These are phyloP conservation scores for Chaitophorus viminalis DNA, from an alignment of 2,888 invertebrate genomes.

Conservation along the genomic window DNA sequence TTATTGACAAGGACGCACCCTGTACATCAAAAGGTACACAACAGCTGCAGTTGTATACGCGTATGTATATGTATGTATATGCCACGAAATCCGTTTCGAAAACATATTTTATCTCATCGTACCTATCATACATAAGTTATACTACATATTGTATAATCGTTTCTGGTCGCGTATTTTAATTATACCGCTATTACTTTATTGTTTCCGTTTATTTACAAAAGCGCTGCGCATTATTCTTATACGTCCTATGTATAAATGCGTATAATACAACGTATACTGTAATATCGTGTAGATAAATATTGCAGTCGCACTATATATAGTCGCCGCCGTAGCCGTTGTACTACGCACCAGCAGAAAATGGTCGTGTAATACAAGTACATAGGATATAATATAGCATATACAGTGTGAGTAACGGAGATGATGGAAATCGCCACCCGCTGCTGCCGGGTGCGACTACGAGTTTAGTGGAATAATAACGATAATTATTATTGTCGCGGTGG, in stretches of 20 bases:
- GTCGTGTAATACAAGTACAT: conserved; percentile 56
- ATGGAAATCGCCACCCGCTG: conserved; percentile 43
- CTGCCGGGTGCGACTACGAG: conserved; percentile 50
- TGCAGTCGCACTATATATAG: too few relatives aligned
- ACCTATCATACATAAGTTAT: too few relatives aligned
- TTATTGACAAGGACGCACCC: too few relatives aligned
- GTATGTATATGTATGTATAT: too few relatives aligned
- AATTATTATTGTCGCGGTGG: conserved; percentile 47
- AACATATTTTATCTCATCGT: background rate
- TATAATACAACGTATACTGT: background rate
- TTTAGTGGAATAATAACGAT: conserved; percentile 58
- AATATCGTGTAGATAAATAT: too few relatives aligned
- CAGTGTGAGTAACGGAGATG: background rate
- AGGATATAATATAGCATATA: too few relatives aligned
- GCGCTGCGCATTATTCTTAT: background rate
- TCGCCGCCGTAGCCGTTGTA: background rate
- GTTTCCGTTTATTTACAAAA: background rate
- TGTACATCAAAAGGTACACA: too few relatives aligned
- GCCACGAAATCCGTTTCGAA: too few relatives aligned
- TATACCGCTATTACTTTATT: background rate
- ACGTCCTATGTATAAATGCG: too few relatives aligned
- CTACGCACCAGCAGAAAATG: conserved; percentile 29
- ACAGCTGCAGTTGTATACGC: too few relatives aligned
- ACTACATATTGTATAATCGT: background rate
- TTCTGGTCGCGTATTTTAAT: background rate